Conservation (phyloP, 1,140 invertebrate species). For the Drosophila lacteicornis region DNA sequence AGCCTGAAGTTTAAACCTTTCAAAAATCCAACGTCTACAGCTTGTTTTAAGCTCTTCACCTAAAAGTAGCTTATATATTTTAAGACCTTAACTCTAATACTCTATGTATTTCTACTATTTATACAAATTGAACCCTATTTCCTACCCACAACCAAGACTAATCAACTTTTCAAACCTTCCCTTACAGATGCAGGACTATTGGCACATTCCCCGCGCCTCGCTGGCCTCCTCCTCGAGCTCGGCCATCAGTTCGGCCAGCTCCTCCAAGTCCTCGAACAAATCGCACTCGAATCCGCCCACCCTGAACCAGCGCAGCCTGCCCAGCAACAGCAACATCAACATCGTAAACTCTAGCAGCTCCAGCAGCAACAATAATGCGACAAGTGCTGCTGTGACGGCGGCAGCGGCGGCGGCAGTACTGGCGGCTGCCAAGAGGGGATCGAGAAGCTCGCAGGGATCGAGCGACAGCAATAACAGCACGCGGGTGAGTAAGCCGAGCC, state of each 20-base stretch:
- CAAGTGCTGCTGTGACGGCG: constrained; percentile 84
- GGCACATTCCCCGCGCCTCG: constrained; percentile 92
- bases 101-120: too few species aligned
- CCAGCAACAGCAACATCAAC: constrained; percentile 38
- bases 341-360: background rate
- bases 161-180: background rate
- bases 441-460: constrained; percentile 91
- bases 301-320: constrained; percentile 62
- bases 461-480: constrained; percentile 91
- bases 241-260: constrained; percentile 86
- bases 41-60: background rate
- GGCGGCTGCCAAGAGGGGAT: constrained; percentile 86
- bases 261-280: constrained; percentile 83
- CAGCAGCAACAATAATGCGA: constrained; percentile 57
- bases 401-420: constrained; percentile 69
- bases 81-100: too few species aligned
- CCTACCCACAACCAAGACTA: background rate
- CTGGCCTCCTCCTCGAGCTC: constrained; percentile 89
- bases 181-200: constrained; percentile 86
- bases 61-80: constrained; percentile 14
- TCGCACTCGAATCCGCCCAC: constrained; percentile 72
- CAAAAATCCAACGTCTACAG: background rate
- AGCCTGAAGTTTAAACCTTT: background rate
- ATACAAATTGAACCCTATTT: too few species aligned
- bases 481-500: constrained; percentile 87